Base-by-base conservation (phyloP, 2,888 invertebrate species). In the Periphyllus acericola region DNA sequence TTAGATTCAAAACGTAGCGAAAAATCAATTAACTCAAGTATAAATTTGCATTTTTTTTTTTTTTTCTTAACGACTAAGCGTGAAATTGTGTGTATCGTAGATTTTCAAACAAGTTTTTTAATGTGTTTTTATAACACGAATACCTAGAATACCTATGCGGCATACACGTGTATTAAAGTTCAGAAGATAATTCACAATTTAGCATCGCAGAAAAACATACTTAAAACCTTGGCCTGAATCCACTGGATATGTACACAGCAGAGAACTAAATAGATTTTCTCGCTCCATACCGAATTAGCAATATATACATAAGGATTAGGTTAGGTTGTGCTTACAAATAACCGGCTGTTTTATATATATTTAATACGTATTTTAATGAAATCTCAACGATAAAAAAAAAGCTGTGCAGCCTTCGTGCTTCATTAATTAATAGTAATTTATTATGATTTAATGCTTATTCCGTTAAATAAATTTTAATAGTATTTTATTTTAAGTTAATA, bases 71-170 rank as follows among this genome's bases (percentile, higher is more conserved):
- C 36, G 9, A 36, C 9, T 4, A 36, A 1, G n/a, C n/a, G 9
- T 17, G 8, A 80, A 80, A 66, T 66, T 36, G 1, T 29, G 25
- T 80, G 8, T 25, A 55, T 34, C 25, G 3, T 60, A 34, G 25
- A 79, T 55, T 60, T 81, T 32, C 21, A 68, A 81, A 81, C 81
- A 29, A 81, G 81, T 81, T 81, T 68, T 68, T 81, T 46, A 52
- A 29, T 11, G 19, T 68, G 9, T 80, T 40, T 66, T 80, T 40
- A 66, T 66, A 60, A 40, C 25, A 25, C 5, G 74, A 9, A 29
- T 71, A 32, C 32, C 14, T 4, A 21, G 60, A 21, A 60, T 25
- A 60, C 5, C 21, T 60, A 60, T 55, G 19, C 55, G 55, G 55
- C 19, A 21, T 19, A n/a, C n/a, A 68, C 36, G 19, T 36, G 60